Evolutionary conservation across 2,113 vertebrate genomes (phyloP), one percentile per base, ranked within the genome.

Genomic region (Cariama cristata): DNA sequence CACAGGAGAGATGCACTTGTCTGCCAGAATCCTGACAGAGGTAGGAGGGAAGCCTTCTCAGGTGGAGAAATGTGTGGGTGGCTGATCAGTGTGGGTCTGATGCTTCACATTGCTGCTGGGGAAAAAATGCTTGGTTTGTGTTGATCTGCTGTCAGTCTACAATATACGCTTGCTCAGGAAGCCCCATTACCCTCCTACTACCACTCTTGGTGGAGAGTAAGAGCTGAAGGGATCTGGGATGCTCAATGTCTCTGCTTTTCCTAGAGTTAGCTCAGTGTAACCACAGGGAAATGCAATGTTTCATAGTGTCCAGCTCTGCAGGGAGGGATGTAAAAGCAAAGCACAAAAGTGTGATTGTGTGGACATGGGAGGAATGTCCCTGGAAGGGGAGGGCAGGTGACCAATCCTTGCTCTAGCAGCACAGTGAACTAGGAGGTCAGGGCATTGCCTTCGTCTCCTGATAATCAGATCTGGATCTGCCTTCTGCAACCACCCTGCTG

Each of bases 31-130:
- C 47, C 86, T 82, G 91, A 30, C 69, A 68, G 79, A 64, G 80
- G 87, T 89, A 28, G 91, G 93, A 94, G 80, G 89, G 47, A 94
- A 87, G 14, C 20, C 49, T 87, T 92, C 91, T 91, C 91, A 84
- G 89, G 91, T 96, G 77, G 56, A 87, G 71, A 53, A 49, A 4
- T 11, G 73, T 60, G 80, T 64, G 55, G 60, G 89, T 13, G 80
- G 89, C 80, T 89, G 64, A 17, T 71, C 9, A 79, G 95, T 30
- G 79, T 90, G 82, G 79, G 79, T 67, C 85, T 94, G 58, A 66
- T 23, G 91, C 42, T 73, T 76, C 82, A 59, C 12, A 2, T 62
- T 87, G 76, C 56, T 91, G 80, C 86, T 88, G 71, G 45, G 45
- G 38, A 58, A 84, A 56, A 81, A 69, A 12, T 50, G 59, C 76